Evolutionary conservation across 2,888 invertebrate species (phyloP), one percentile per base, ranked within the genome.

Genomic region (Sinhomidia bicolor): DNA sequence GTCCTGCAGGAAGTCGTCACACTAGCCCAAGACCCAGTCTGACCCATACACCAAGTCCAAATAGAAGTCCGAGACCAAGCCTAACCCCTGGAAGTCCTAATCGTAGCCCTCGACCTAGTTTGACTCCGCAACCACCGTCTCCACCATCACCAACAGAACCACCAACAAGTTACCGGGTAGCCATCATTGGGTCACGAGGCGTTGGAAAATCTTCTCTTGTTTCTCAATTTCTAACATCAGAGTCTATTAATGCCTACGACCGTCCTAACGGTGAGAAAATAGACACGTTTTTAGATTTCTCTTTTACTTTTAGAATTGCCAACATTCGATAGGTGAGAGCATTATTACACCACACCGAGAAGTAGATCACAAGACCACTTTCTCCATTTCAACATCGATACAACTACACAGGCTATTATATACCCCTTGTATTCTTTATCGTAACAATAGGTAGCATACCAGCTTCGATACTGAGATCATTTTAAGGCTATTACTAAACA

Each of bases 201-300:
- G 97, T 97, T 54, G 98, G 97, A 80, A 98, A 98, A 94, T 96
- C 97, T 0, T 96, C 97, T 0, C 95, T 98, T 9, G 95, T 97
- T 93, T 96, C 96, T 93, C 98, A 98, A 94, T 93, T 98, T 93
- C 97, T 97, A 95, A 98, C 98, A 88, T 98, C 97, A 92, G 98
- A 98, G 93, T 97, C 97, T 93, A 97, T 98, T 93, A 98, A 98
- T 93, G 97, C 98, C 41, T 98, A 98, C 93, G 98, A 98, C 93
- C 95, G 97, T 93, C 97, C 96, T 92, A 95, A 96, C 95, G 97
- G 97, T 96, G 93, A 94, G 94, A 81, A 87, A 87, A 74, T 41
- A 74, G 44, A 62, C 86, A 86, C 79, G 20, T 78, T 78, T 65
- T 26, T 17, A n/a, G 20, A 51, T 85, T 71, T 36, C 26, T 65